Percentiles rank a stretch among this genome's conserved stretches.
Conservation (phyloP, 2,888 invertebrate species). For the Pterobdella sp. region DNA sequence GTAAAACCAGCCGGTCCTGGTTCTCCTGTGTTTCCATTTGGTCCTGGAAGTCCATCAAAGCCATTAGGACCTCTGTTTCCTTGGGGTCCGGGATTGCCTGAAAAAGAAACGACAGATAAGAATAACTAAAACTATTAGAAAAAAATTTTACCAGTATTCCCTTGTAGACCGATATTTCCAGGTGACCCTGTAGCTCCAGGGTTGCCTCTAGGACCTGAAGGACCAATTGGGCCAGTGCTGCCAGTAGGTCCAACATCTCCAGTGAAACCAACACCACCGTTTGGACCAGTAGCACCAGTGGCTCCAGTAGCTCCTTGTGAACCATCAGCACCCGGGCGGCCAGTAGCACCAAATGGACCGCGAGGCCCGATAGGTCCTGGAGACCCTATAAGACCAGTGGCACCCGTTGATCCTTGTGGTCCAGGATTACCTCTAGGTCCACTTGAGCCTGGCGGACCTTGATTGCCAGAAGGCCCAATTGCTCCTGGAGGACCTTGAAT, state of each 20-base stretch:
- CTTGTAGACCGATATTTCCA: slow-evolving; percentile 17
- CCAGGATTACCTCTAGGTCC: slow-evolving; percentile 32
- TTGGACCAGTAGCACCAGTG: slow-evolving; percentile 18
- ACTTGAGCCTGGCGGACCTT: slow-evolving; percentile 31
- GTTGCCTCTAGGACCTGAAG: slow-evolving; percentile 12
- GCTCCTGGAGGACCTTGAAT: slow-evolving; percentile 31
- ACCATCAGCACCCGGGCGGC: slow-evolving; percentile 29
- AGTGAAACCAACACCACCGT: slow-evolving; percentile 29
- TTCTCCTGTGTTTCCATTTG: slow-evolving; percentile 26
- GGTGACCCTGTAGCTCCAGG: slow-evolving; percentile 15
- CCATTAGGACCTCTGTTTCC: slow-evolving; percentile 29
- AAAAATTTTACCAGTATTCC: slow-evolving; percentile 18
- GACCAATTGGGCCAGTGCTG: slow-evolving; percentile 30
- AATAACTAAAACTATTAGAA: background rate
- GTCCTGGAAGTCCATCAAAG: slow-evolving; percentile 17
- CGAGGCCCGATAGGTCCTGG: slow-evolving; percentile 32
- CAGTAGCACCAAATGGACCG: slow-evolving; percentile 32
- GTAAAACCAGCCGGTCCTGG: slow-evolving; percentile 22
- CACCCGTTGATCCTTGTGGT: slow-evolving; percentile 26
- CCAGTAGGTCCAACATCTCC: slow-evolving; percentile 32
- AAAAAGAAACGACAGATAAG: background rate
- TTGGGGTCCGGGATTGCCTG: slow-evolving; percentile 17
- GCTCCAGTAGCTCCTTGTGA: slow-evolving; percentile 33
- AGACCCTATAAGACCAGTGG: slow-evolving; percentile 26
- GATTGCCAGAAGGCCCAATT: slow-evolving; percentile 29